Conservation (phyloP, 64 coral and sea anemone genomes). For the Exaiptasia diaphana region DNA sequence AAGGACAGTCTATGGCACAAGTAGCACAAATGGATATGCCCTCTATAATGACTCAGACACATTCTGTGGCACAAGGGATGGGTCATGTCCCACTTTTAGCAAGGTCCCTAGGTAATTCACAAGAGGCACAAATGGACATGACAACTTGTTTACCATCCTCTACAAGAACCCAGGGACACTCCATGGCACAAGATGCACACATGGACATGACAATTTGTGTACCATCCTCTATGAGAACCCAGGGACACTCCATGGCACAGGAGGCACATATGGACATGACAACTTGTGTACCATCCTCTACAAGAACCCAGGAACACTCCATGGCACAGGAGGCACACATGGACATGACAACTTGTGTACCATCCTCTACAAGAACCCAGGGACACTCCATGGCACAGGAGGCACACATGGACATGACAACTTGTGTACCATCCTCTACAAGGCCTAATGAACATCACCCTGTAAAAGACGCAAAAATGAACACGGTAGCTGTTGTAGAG, state of each 20-base stretch:
- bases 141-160: slow-evolving; percentile 1
- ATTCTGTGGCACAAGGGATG: not conserved
- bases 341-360: not conserved
- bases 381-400: not conserved
- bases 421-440: not conserved
- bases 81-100: not conserved
- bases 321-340: not conserved
- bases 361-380: not conserved
- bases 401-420: not conserved
- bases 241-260: not conserved
- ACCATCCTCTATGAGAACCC: not conserved
- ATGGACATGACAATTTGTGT: slow-evolving; percentile 20
- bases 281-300: not conserved
- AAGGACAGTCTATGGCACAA: not conserved
- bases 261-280: not conserved
- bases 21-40: slow-evolving; percentile 33
- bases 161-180: not conserved
- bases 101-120: too few relatives aligned
- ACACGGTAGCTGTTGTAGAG: not conserved
- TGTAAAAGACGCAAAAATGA: not conserved
- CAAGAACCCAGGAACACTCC: not conserved
- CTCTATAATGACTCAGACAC: not conserved
- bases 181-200: not conserved
- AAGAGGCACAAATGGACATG: slow-evolving; percentile 17
- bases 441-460: not conserved